A percentile compares a stretch with the other conserved stretches of the same genome.
phyloP scores from a whole-genome alignment of 2,113 vertebrate species.

The Megaceryle maxima region DNA sequence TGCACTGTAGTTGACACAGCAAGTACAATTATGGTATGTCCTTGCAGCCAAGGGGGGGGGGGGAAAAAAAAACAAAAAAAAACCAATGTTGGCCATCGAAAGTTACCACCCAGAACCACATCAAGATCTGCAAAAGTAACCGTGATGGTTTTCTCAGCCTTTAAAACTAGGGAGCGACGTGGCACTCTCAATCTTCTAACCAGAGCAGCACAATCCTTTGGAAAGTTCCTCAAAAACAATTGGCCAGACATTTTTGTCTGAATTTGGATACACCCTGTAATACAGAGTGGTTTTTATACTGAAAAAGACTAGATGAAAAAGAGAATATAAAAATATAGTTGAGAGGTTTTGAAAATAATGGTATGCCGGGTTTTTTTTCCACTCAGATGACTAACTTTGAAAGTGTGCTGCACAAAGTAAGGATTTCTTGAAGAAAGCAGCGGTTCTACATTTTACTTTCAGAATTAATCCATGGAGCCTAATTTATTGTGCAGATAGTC shows the following conservation, averaged over 20 bases:
- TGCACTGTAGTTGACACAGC: background rate
- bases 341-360: background rate
- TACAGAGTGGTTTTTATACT: conserved; percentile 28
- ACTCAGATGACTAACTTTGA: conserved; percentile 2
- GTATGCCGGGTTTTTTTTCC: background rate
- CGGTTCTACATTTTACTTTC: background rate
- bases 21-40: conserved; percentile 47
- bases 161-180: conserved; percentile 71
- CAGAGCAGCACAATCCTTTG: background rate
- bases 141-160: conserved; percentile 70
- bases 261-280: conserved; percentile 65
- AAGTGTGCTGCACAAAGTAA: background rate
- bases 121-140: conserved; percentile 63
- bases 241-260: conserved; percentile 32
- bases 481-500: background rate
- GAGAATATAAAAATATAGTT: conserved; percentile 13
- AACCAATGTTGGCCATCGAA: conserved; percentile 48
- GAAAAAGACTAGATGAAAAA: conserved; percentile 42
- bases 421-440: background rate
- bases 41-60: conserved; percentile 33
- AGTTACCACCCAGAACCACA: conserved; percentile 80
- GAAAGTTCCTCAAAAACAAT: conserved; percentile 70
- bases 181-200: conserved; percentile 67
- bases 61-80: too few species aligned
- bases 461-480: background rate